A percentile compares a stretch with the other conserved stretches of the same genome.
Evolutionary conservation across 1,140 invertebrate species (phyloP).

Genomic region (Leptoteleia sp.): DNA sequence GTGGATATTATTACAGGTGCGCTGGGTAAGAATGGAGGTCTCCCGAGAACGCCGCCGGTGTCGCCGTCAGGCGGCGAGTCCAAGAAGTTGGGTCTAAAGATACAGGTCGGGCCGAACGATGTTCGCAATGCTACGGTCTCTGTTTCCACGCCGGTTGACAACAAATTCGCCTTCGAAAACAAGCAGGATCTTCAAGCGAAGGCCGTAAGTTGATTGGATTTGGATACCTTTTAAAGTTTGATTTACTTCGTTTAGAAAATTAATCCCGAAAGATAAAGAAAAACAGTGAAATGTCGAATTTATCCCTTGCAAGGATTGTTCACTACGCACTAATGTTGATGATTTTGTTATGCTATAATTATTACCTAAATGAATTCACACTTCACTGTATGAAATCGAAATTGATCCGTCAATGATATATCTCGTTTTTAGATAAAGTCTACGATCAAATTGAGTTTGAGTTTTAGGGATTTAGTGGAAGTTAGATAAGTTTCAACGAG

Average conservation of each 20-base stretch:
- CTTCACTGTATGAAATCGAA: no score
- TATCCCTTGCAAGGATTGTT: not conserved
- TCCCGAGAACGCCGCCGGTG: slow-evolving; percentile 74
- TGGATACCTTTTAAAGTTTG: not conserved
- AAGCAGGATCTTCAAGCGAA: slow-evolving; percentile 65
- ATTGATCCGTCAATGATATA: slow-evolving; percentile 15
- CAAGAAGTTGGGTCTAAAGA: slow-evolving; percentile 73
- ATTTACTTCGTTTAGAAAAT: no score
- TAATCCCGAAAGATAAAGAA: not conserved
- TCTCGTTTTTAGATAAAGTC: slow-evolving; percentile 35
- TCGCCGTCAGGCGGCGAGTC: slow-evolving; percentile 44
- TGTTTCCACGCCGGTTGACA: slow-evolving; percentile 76
- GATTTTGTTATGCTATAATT: no score
- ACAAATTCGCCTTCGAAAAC: slow-evolving; percentile 73
- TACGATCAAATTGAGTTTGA: not conserved
- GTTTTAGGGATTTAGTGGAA: slow-evolving; percentile 32
- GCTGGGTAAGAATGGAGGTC: slow-evolving; percentile 73
- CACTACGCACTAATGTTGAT: no score
- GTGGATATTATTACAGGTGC: slow-evolving; percentile 78
- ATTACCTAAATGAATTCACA: no score
- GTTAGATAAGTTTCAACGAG: slow-evolving; percentile 31
- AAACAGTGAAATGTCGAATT: slow-evolving; percentile 8
- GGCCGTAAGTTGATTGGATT: slow-evolving; percentile 64
- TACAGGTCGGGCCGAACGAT: slow-evolving; percentile 76
- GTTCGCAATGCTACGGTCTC: slow-evolving; percentile 75